These are phyloP conservation scores for Hemicentrotus pulcherrimus DNA, from an alignment of 35 echinoderm and acorn worm species.

Conservation along the genomic window DNA sequence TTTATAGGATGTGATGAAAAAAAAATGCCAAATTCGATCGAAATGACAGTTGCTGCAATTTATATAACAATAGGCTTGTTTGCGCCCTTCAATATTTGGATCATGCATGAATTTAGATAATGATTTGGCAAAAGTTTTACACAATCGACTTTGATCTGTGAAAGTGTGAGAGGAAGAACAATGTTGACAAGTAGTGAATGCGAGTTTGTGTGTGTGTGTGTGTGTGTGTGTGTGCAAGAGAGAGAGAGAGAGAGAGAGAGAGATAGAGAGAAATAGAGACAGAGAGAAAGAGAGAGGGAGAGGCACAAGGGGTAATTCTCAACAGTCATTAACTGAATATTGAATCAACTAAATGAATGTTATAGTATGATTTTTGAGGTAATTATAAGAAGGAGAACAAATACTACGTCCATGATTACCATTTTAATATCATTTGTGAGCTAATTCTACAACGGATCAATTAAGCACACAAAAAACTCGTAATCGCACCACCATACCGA, in stretches of 20 bases:
- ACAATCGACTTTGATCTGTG: background rate
- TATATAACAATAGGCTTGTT: no score
- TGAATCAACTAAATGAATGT: background rate
- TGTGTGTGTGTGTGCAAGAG: no score
- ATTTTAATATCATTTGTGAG: background rate
- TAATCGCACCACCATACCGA: background rate
- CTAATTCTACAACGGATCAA: slow-evolving; percentile 18
- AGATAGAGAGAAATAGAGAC: no score
- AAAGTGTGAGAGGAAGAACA: no score
- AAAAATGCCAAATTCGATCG: no score
- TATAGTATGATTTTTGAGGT: background rate
- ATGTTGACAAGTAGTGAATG: no score
- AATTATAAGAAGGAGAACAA: background rate
- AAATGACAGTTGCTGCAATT: no score
- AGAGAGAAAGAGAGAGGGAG: background rate
- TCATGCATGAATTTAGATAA: background rate
- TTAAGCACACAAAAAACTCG: background rate
- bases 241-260: no score
- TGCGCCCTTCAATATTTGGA: background rate
- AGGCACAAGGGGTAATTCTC: background rate
- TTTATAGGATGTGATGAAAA: no score
- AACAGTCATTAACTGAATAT: no score
- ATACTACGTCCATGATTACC: background rate
- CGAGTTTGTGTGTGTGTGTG: no score
- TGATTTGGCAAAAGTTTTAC: background rate